Conservation (phyloP, 2,888 invertebrate genomes). For the Amaurobius ferox region DNA sequence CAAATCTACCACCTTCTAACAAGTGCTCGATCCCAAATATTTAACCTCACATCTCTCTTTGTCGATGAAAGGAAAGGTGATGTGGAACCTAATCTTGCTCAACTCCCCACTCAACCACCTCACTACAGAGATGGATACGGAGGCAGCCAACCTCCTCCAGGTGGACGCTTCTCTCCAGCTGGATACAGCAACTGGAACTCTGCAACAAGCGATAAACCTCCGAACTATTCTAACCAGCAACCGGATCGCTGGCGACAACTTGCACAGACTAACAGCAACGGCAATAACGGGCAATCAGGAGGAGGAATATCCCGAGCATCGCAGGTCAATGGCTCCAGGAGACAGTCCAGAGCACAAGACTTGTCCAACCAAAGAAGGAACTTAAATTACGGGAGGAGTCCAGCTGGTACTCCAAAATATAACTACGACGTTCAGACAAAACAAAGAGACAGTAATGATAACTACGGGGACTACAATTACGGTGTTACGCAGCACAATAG, state of each 20-base stretch:
- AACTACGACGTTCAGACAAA: slow-evolving; percentile 29
- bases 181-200: slow-evolving; percentile 37
- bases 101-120: slow-evolving; percentile 47
- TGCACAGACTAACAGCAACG: not conserved
- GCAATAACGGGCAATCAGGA: not conserved
- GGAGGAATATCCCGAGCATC: not conserved
- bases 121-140: slow-evolving; percentile 64
- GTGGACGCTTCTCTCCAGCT: slow-evolving; percentile 43
- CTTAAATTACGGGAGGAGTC: not conserved
- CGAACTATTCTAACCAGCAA: not conserved
- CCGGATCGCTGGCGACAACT: slow-evolving; percentile 50
- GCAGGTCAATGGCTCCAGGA: not conserved
- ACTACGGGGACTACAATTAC: slow-evolving; percentile 21
- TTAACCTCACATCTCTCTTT: slow-evolving; percentile 74
- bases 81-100: slow-evolving; percentile 71
- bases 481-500: slow-evolving; percentile 33
- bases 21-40: slow-evolving; percentile 68
- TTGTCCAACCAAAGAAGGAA: slow-evolving; percentile 26
- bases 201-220: slow-evolving; percentile 34
- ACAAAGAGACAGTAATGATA: not conserved
- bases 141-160: slow-evolving; percentile 18
- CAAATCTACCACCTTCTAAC: slow-evolving; percentile 72
- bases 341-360: slow-evolving; percentile 46
- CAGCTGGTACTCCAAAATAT: not conserved
- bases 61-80: slow-evolving; percentile 74